A percentile compares a stretch with the other conserved stretches of the same genome.
Conservation (phyloP, 2,797 vertebrate genomes). For the Semaprochilodus insignis region DNA sequence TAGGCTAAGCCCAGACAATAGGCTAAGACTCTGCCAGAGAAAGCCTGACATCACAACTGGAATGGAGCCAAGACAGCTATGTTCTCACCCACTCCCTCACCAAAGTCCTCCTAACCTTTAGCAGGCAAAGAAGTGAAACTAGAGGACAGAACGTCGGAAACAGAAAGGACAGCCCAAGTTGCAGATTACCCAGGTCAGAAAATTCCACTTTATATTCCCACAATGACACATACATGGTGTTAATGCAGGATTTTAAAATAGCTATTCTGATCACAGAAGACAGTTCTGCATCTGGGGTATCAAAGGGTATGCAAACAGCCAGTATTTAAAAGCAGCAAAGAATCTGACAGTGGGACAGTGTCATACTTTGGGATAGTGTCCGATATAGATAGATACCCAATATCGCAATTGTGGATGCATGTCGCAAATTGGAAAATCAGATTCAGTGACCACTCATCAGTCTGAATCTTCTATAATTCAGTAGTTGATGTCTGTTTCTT, state of each 20-base stretch:
- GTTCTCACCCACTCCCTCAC: conserved; percentile 54
- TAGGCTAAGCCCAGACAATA: conserved; percentile 76
- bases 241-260: neutral
- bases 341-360: neutral
- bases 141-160: conserved; percentile 23
- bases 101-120: conserved; percentile 41
- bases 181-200: neutral
- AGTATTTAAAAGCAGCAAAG: neutral
- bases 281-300: neutral
- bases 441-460: neutral
- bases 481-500: conserved; percentile 10
- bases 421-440: neutral
- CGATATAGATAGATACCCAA: too few relatives aligned
- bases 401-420: neutral
- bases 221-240: neutral
- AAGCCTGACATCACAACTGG: conserved; percentile 74
- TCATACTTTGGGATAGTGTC: too few relatives aligned
- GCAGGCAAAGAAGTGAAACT: conserved; percentile 22
- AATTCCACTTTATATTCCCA: neutral
- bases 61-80: conserved; percentile 65
- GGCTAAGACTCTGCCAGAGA: conserved; percentile 67
- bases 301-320: neutral
- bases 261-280: neutral
- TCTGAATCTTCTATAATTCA: conserved; percentile 4
- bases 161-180: conserved; percentile 5